A percentile compares a stretch with the other conserved stretches of the same genome.
phyloP scores from a whole-genome alignment of 2,888 invertebrate species.

The Oscheius sp. region DNA sequence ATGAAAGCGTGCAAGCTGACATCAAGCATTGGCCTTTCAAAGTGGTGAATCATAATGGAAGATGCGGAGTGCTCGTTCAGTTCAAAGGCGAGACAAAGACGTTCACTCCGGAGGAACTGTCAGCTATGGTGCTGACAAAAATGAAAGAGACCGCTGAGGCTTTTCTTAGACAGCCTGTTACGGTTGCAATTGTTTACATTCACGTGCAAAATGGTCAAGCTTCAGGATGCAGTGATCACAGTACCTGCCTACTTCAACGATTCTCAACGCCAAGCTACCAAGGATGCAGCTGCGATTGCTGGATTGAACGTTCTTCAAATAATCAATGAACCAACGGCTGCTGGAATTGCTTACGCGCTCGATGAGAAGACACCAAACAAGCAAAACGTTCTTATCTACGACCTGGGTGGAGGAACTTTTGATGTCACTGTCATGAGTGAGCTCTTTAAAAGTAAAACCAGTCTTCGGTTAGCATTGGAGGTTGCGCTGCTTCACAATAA shows the following conservation, averaged over 20 bases:
- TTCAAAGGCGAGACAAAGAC: constrained; percentile 89
- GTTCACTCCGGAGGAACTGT: constrained; percentile 73
- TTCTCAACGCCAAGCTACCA: constrained; percentile 84
- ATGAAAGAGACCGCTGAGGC: constrained; percentile 75
- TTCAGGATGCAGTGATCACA: constrained; percentile 90
- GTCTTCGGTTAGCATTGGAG: too few species aligned
- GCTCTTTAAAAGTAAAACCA: too few species aligned
- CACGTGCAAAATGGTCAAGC: background rate
- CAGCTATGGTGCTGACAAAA: constrained; percentile 67
- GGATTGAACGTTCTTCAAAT: constrained; percentile 75
- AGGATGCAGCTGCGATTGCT: constrained; percentile 74
- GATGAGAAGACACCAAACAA: constrained; percentile 72
- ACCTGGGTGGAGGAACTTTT: constrained; percentile 87
- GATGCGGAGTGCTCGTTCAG: constrained; percentile 80
- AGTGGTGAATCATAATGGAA: constrained; percentile 70
- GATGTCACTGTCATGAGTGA: constrained; percentile 86
- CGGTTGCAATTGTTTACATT: constrained; percentile 79
- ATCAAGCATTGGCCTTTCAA: constrained; percentile 75
- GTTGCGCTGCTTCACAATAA: too few species aligned
- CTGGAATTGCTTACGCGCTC: constrained; percentile 86
- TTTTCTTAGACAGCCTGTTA: constrained; percentile 82
- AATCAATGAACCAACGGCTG: constrained; percentile 76
- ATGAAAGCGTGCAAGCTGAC: constrained; percentile 74
- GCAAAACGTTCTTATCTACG: constrained; percentile 79
- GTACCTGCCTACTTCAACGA: constrained; percentile 98